Base-by-base conservation (phyloP, 2,113 vertebrate genomes). In the Danio rerio region DNA sequence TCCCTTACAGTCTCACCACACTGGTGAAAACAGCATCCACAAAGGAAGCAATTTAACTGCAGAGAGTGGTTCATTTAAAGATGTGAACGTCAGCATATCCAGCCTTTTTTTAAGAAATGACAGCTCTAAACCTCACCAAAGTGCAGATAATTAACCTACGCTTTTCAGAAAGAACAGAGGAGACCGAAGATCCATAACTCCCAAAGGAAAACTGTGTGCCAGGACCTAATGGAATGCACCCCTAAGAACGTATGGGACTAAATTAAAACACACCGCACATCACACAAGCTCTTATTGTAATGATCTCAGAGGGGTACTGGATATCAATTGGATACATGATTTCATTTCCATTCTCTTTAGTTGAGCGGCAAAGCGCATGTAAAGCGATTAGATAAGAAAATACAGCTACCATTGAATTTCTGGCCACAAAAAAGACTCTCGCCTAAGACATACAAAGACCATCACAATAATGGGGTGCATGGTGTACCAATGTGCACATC, bases 331-430 rank as follows among this genome's bases (percentile, higher is more conserved):
- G 47, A 85, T 31, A 85, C 87, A 89, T 78, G 73, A 88, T 89
- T 90, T 87, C 18, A 76, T 84, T 83, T 84, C 82, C 83, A 88
- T 90, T 91, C 86, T 83, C 84, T 80, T 21, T 74, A 85, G 65
- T 71, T 71, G 68, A 80, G 42, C 76, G 80, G 71, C 55, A 81
- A 83, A 84, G 70, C 53, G 66, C 76, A 59, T 73, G 81, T 75
- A 66, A 55, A 59, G 49, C 75, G 58, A 84, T 80, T 69, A 76
- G 78, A 65, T 66, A 42, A 11, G 76, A 6, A 78, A 78, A 3
- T 11, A 4, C 4, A 50, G 72, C 47, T 50, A 7, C 42, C 7
- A 62, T 7, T 77, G 20, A 7, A 75, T 75, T 47, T n/a, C 16
- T 42, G n/a, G 16, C 11, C 7, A 43, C 15, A 9, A 8, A 21